Evolutionary conservation across 2,888 invertebrate species (phyloP).

Genomic region (Spilosoma lubricipeda): DNA sequence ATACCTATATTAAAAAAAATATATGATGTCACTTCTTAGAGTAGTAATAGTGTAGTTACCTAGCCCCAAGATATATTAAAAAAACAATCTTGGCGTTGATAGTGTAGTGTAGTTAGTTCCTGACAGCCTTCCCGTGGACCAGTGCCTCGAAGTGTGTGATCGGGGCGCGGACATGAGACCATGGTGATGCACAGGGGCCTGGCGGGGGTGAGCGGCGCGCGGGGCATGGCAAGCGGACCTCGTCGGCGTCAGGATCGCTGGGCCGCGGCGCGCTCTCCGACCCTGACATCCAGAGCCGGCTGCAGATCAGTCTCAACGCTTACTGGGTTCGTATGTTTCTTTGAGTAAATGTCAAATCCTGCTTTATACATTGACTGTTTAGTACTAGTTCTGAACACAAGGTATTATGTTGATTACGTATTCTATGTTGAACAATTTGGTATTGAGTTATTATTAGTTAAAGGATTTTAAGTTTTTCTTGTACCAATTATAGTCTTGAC

Average conservation of each 20-base stretch:
- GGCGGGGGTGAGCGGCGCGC: constrained; percentile 63
- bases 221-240: constrained; percentile 73
- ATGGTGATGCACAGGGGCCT: constrained; percentile 59
- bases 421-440: background rate
- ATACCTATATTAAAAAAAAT: no score
- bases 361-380: constrained; percentile 24
- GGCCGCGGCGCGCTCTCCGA: constrained; percentile 79
- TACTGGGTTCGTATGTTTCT: constrained; percentile 77
- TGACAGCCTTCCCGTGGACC: constrained; percentile 28
- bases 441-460: background rate
- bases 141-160: constrained; percentile 60
- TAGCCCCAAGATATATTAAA: background rate
- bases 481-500: no score
- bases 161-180: constrained; percentile 55
- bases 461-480: background rate
- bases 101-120: constrained; percentile 18
- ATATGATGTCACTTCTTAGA: background rate
- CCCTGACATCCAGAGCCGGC: constrained; percentile 76
- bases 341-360: constrained; percentile 31
- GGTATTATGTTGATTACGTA: background rate
- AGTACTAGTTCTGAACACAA: background rate
- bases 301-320: constrained; percentile 74
- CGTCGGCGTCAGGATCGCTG: constrained; percentile 67
- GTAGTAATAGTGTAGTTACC: background rate
- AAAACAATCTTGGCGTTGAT: background rate